A percentile compares a stretch with the other conserved stretches of the same genome.
Evolutionary conservation across 2,113 vertebrate species (phyloP).

Genomic region (Hipposideros armiger): DNA sequence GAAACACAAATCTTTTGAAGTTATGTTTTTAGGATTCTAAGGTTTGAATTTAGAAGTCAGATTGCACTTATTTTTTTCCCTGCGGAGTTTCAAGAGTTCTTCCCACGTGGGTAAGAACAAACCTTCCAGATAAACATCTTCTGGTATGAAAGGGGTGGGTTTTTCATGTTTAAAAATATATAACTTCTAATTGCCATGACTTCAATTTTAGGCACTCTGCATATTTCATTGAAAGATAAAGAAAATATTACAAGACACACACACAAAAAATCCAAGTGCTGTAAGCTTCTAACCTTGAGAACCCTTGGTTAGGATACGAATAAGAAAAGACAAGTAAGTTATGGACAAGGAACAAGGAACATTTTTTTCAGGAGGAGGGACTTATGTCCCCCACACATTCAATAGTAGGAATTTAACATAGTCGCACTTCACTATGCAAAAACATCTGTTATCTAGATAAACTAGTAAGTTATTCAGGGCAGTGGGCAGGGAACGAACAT

Average conservation of each 20-base stretch:
- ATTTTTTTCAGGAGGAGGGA: not conserved
- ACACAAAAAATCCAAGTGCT: not conserved
- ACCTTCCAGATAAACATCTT: conserved; percentile 54
- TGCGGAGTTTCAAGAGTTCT: conserved; percentile 10
- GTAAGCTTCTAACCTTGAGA: conserved; percentile 16
- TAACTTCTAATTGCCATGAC: not conserved
- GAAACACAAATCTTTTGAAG: not conserved
- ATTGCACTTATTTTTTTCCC: not conserved
- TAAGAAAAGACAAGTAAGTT: not conserved
- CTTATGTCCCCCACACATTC: not conserved
- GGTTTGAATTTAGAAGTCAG: conserved; percentile 64
- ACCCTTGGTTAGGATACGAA: not conserved
- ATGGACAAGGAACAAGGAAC: conserved; percentile 47
- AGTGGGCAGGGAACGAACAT: conserved; percentile 58
- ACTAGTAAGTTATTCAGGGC: conserved; percentile 54
- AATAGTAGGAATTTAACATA: conserved; percentile 39
- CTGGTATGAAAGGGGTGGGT: conserved; percentile 16
- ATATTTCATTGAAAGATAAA: conserved; percentile 32
- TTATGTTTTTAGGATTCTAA: conserved; percentile 37
- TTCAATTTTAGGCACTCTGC: not conserved
- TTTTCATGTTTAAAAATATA: conserved; percentile 1
- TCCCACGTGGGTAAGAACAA: not conserved
- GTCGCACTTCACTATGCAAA: conserved; percentile 49
- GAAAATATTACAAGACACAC: not conserved
- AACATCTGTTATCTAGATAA: conserved; percentile 76